Conservation (phyloP, 2,113 vertebrate species). For the Jaculus jaculus region DNA sequence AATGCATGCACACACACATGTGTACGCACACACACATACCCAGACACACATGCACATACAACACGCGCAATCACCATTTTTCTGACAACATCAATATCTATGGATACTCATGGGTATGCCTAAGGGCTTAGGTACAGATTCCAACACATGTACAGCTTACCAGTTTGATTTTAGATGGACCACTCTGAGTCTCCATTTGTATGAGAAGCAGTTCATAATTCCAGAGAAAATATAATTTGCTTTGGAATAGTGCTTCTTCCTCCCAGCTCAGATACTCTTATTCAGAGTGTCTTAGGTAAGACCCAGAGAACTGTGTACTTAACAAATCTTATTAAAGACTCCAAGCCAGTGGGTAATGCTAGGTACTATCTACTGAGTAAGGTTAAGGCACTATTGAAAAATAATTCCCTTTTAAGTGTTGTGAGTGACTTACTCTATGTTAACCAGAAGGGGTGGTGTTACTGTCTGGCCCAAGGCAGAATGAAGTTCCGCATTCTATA, state of each 20-base stretch:
- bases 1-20: accelerated
- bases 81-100: not conserved
- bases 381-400: not conserved
- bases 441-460: not conserved
- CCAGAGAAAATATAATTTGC: not conserved
- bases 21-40: accelerated
- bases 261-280: not conserved
- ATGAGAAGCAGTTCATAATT: not conserved
- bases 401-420: not conserved
- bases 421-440: not conserved
- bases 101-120: not conserved
- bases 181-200: not conserved
- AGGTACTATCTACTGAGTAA: not conserved
- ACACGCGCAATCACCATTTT: not conserved
- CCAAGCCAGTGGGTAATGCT: not conserved
- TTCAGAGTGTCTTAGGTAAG: not conserved
- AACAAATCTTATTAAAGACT: not conserved
- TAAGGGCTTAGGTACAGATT: not conserved
- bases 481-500: not conserved
- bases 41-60: accelerated
- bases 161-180: not conserved
- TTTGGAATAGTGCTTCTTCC: not conserved
- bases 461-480: not conserved
- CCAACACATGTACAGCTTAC: not conserved
- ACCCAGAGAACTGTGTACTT: not conserved